Evolutionary conservation across 2,797 vertebrate genomes (phyloP), one percentile per base, ranked within the genome.

Genomic region (Halcyon chelicuti): DNA sequence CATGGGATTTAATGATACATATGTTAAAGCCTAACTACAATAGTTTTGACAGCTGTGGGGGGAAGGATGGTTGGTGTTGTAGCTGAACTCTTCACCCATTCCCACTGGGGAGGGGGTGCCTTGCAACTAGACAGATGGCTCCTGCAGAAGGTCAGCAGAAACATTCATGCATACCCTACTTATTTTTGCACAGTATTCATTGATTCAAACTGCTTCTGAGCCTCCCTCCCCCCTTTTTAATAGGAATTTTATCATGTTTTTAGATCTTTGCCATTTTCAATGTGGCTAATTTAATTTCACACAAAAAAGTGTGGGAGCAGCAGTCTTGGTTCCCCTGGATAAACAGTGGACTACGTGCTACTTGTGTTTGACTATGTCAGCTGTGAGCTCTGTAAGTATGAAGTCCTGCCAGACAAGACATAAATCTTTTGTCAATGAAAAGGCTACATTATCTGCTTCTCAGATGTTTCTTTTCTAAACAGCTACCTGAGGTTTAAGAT

Each of bases 401-500:
- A 91, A 89, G 68, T 42, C 51, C 55, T 86, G 91, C n/a, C 58
- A 94, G 79, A 65, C 60, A 81, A 94, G 82, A 58, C 83, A 93
- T 78, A 78, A 96, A 78, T 88, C 61, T 94, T 90, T 61, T 88
- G 82, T 94, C 88, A 92, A 44, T 67, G 82, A 95, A 97, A 94
- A 52, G 54, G 70, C 35, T 46, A 74, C 60, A 70, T 82, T 86
- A 84, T 83, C 84, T 79, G 35, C 55, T 79, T 76, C 74, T 90
- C 40, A 85, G 49, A 76, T 78, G 62, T 90, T 91, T 76, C 20
- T 75, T 90, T 93, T 76, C 83, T 76, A 65, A 97, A 74, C 58
- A 68, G 65, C 65, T 93, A 75, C 77, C 68, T 88, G 37, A 86
- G 54, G 54, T 70, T 61, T 63, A 91, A 82, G 75, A 87, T 55